A percentile compares a stretch with the other conserved stretches of the same genome.
phyloP scores from a whole-genome alignment of 2,888 invertebrate species.

The Tenodera sinensis region DNA sequence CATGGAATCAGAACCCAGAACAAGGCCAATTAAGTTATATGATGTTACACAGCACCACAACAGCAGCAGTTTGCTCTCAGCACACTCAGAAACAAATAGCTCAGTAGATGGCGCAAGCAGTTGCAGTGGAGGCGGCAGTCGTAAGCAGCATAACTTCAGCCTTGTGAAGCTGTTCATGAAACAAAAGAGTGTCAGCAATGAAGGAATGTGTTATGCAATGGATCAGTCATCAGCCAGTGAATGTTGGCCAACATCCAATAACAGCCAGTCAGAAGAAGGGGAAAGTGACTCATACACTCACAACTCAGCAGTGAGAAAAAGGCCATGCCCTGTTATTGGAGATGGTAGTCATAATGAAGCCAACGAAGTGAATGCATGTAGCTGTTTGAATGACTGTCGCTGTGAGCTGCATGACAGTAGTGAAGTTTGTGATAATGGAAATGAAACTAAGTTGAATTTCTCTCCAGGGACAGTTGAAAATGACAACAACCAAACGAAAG shows the following conservation, averaged over 20 bases:
- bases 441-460: slow-evolving; percentile 38
- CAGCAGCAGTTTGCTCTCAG: slow-evolving; percentile 20
- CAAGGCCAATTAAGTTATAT: slow-evolving; percentile 35
- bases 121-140: slow-evolving; percentile 42
- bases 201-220: slow-evolving; percentile 66
- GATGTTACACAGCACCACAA: slow-evolving; percentile 40
- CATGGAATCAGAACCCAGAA: slow-evolving; percentile 16
- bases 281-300: slow-evolving; percentile 35
- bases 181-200: slow-evolving; percentile 79
- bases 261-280: slow-evolving; percentile 35
- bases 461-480: slow-evolving; percentile 34
- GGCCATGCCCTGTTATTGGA: background rate
- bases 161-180: slow-evolving; percentile 86
- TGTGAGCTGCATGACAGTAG: slow-evolving; percentile 38
- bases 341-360: background rate
- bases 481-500: background rate
- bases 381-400: slow-evolving; percentile 2
- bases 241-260: slow-evolving; percentile 61
- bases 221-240: slow-evolving; percentile 71
- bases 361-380: background rate
- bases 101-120: slow-evolving; percentile 32
- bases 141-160: slow-evolving; percentile 35
- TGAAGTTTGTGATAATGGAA: slow-evolving; percentile 53
- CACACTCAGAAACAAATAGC: slow-evolving; percentile 32
- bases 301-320: background rate